A percentile compares a stretch with the other conserved stretches of the same genome.
Conservation (phyloP, 1,140 invertebrate species). For the Pteromalus puparum region DNA sequence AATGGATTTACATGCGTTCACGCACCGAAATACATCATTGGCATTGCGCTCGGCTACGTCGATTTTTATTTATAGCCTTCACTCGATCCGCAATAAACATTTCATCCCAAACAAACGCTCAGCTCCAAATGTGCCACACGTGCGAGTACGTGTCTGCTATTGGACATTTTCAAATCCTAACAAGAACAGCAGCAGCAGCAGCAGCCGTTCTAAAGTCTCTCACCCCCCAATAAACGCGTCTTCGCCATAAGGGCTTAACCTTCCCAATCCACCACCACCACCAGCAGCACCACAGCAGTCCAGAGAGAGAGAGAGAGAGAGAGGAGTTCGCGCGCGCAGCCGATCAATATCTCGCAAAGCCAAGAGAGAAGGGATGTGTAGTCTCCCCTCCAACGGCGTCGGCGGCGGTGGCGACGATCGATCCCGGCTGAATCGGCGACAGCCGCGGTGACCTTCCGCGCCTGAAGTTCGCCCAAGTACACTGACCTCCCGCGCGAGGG, state of each 20-base stretch:
- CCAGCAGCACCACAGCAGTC: background rate
- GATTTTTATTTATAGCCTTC: background rate
- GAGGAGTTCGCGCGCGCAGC: conserved; percentile 27
- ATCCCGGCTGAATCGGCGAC: conserved; percentile 32
- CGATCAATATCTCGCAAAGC: conserved; percentile 48
- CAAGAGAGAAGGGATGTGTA: background rate
- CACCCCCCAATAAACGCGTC: background rate
- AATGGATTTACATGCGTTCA: background rate
- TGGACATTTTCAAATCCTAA: no score
- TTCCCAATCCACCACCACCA: background rate
- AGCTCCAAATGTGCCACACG: background rate
- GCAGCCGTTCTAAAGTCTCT: no score
- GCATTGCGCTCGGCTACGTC: no score
- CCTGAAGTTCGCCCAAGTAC: conserved; percentile 53
- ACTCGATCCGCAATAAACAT: no score
- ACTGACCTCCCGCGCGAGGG: conserved; percentile 43
- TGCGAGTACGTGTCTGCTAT: no score
- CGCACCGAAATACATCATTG: background rate
- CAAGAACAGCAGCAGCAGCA: no score
- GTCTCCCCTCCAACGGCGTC: background rate
- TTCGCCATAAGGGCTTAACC: conserved; percentile 31
- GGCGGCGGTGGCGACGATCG: conserved; percentile 17
- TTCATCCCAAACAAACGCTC: background rate
- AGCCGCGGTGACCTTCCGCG: conserved; percentile 50
- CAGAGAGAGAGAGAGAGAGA: conserved; percentile 4